Percentiles rank a stretch among this genome's conserved stretches.
Conservation (phyloP, 2,113 vertebrate species). For the Brevimyrus niger region DNA sequence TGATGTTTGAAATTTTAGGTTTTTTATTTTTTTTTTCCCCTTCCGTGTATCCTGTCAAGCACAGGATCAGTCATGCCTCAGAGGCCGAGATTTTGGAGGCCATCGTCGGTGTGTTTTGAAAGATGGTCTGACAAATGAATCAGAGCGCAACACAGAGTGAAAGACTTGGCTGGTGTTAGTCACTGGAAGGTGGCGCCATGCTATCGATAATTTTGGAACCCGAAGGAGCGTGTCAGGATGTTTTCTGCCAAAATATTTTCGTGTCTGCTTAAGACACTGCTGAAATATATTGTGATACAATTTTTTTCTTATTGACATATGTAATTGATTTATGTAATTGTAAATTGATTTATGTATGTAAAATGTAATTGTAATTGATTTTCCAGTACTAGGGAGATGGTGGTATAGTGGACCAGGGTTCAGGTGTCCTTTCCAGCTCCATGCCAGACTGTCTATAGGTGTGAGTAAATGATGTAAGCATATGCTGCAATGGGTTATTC, state of each 20-base stretch:
- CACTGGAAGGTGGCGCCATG: background rate
- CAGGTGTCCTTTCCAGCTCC: background rate
- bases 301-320: background rate
- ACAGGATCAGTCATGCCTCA: background rate
- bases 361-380: too few relatives aligned
- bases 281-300: background rate
- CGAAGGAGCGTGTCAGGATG: background rate
- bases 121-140: slow-evolving; percentile 2
- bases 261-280: background rate
- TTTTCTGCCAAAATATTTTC: background rate
- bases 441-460: background rate
- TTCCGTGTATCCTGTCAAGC: background rate
- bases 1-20: background rate
- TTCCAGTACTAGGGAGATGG: background rate
- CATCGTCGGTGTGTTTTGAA: background rate
- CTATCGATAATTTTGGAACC: background rate
- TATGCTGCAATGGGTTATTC: background rate
- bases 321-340: background rate
- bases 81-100: background rate
- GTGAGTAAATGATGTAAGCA: background rate
- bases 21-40: background rate
- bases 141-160: background rate
- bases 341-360: background rate
- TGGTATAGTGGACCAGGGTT: background rate
- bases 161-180: background rate